Evolutionary conservation across 1,140 invertebrate species (phyloP).

Genomic region (Drosophila trapezifrons): DNA sequence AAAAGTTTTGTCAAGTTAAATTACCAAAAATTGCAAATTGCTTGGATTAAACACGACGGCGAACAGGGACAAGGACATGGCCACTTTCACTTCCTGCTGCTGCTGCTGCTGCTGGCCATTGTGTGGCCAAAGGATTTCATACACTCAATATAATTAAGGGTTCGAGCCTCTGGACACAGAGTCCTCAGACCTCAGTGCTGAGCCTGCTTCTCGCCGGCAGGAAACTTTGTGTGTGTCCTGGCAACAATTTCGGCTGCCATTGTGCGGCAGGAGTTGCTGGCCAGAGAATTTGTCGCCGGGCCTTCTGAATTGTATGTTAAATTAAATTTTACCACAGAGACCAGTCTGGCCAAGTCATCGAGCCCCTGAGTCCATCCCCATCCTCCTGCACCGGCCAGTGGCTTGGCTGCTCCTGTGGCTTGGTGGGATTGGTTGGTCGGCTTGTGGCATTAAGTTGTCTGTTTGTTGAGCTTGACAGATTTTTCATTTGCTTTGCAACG

Average conservation of each 20-base stretch:
- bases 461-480: conserved; percentile 79
- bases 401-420: conserved; percentile 20
- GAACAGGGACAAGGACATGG: conserved; percentile 61
- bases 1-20: conserved; percentile 83
- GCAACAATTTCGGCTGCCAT: conserved; percentile 64
- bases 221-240: conserved; percentile 63
- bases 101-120: conserved; percentile 52
- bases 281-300: conserved; percentile 65
- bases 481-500: conserved; percentile 60
- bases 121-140: conserved; percentile 82
- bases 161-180: conserved; percentile 65
- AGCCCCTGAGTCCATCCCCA: conserved; percentile 13
- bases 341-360: conserved; percentile 70
- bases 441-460: conserved; percentile 77
- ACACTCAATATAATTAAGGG: conserved; percentile 83
- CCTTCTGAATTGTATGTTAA: conserved; percentile 79
- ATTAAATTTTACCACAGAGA: conserved; percentile 83
- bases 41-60: conserved; percentile 76
- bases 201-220: conserved; percentile 5
- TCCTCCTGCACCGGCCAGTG: conserved; percentile 1
- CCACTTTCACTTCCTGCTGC: conserved; percentile 76
- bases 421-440: conserved; percentile 33
- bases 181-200: conserved; percentile 1
- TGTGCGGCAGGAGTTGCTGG: conserved; percentile 57
- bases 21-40: conserved; percentile 83